phyloP scores from a whole-genome alignment of 2,797 vertebrate genomes.

The Sebastes itinus region DNA sequence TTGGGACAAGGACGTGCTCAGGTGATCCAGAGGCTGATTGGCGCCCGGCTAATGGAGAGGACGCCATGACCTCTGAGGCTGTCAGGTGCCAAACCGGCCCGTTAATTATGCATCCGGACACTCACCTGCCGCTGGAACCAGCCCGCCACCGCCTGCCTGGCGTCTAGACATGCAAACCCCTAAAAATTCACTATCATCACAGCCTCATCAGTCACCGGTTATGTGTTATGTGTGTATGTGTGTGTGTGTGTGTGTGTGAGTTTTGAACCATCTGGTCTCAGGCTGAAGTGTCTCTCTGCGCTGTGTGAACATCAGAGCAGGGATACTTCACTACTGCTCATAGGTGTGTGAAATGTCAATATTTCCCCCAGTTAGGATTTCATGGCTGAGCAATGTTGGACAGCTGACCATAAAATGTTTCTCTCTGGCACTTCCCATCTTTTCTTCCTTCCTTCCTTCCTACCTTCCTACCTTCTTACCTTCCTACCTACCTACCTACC shows the following conservation, averaged over 20 bases:
- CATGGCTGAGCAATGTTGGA: conserved; percentile 47
- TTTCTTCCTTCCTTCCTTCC: background rate
- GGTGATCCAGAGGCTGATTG: conserved; percentile 77
- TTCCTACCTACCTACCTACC: too few species aligned
- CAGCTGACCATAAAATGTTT: conserved; percentile 29
- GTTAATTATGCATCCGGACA: conserved; percentile 75
- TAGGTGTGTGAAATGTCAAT: conserved; percentile 71
- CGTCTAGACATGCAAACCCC: conserved; percentile 48
- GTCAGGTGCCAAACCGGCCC: conserved; percentile 73
- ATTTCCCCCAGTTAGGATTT: conserved; percentile 59
- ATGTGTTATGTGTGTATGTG: background rate
- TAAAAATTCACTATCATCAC: conserved; percentile 15
- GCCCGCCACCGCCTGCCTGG: conserved; percentile 37
- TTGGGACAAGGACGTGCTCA: conserved; percentile 73
- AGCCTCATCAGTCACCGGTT: conserved; percentile 21
- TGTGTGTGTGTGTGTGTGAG: background rate
- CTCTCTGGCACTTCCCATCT: background rate
- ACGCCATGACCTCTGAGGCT: conserved; percentile 70
- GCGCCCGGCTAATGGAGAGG: conserved; percentile 74
- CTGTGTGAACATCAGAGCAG: conserved; percentile 60
- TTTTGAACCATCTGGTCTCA: conserved; percentile 64
- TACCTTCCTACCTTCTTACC: too few species aligned
- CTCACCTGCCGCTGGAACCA: conserved; percentile 54
- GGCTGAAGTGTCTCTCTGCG: conserved; percentile 47
- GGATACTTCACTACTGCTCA: conserved; percentile 58